Percentiles rank a stretch among this genome's conserved stretches.
These are phyloP conservation scores for Heterocephalus glaber DNA, from an alignment of 2,113 vertebrate species.

Conservation along the genomic window DNA sequence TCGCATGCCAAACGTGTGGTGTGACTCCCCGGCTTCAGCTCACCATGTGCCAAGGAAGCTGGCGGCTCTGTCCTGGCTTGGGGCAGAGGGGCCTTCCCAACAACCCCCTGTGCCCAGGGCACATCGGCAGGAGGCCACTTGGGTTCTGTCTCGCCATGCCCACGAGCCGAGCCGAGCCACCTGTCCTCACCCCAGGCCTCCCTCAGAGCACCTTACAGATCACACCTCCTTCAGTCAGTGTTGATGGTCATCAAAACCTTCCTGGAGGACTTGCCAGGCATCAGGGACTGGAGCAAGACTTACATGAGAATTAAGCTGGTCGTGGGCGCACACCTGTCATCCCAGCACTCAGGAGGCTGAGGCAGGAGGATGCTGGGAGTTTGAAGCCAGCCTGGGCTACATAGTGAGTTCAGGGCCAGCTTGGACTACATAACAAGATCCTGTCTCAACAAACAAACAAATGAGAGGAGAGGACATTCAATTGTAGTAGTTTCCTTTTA, in stretches of 20 bases:
- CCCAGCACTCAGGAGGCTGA: no score
- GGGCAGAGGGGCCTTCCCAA: background rate
- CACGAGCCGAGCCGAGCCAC: no score
- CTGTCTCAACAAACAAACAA: no score
- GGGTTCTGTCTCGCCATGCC: no score
- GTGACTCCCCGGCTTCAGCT: background rate
- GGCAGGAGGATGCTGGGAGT: no score
- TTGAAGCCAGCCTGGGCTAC: no score
- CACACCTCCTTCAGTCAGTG: conserved; percentile 37
- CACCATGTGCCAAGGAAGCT: background rate
- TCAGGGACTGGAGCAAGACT: background rate
- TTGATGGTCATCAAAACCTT: conserved; percentile 35
- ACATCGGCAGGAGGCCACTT: no score
- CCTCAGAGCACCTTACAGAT: background rate
- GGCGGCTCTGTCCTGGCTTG: background rate
- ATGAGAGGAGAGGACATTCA: background rate
- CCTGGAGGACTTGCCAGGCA: background rate
- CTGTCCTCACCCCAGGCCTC: background rate
- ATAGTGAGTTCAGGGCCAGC: no score
- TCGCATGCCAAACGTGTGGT: background rate
- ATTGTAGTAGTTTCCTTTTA: background rate
- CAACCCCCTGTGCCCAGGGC: no score
- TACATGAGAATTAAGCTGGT: background rate
- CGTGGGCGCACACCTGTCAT: no score
- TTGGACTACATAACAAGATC: no score